These are phyloP conservation scores for Ips typographus DNA, from an alignment of 1,140 invertebrate genomes.

Conservation along the genomic window DNA sequence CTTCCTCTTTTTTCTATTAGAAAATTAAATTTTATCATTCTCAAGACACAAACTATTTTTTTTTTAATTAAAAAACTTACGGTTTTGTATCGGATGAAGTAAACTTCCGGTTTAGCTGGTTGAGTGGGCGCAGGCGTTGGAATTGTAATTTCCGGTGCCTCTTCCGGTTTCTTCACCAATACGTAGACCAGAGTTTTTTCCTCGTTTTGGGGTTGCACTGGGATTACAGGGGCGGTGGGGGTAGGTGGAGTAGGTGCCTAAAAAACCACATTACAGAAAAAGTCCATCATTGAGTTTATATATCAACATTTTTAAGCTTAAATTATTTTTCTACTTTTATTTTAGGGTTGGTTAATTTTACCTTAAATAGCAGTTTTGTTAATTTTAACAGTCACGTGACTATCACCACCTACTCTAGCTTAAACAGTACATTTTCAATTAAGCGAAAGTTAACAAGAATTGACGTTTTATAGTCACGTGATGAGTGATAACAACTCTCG, in stretches of 20 bases:
- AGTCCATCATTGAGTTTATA: too few relatives aligned
- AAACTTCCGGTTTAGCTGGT: slow-evolving; percentile 82
- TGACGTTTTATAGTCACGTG: too few relatives aligned
- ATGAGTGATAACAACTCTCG: too few relatives aligned
- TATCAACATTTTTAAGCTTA: too few relatives aligned
- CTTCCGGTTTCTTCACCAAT: slow-evolving; percentile 83
- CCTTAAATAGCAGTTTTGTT: too few relatives aligned
- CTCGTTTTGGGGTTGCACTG: slow-evolving; percentile 76
- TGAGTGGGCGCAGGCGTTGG: slow-evolving; percentile 78
- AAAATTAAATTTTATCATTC: slow-evolving; percentile 6
- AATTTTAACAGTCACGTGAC: too few relatives aligned
- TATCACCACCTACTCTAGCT: too few relatives aligned
- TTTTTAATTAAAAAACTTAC: slow-evolving; percentile 48
- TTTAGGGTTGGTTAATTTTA: too few relatives aligned
- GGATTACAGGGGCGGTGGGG: slow-evolving; percentile 74
- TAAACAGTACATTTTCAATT: too few relatives aligned
- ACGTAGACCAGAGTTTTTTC: slow-evolving; percentile 88
- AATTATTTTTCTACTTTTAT: too few relatives aligned
- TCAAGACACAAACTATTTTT: slow-evolving; percentile 34
- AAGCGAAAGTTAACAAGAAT: too few relatives aligned
- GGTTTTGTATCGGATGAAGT: slow-evolving; percentile 87
- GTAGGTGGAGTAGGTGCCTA: slow-evolving; percentile 75
- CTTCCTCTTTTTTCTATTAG: slow-evolving; percentile 49
- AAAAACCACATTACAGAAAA: neutral
- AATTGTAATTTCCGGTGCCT: slow-evolving; percentile 73